Conservation (phyloP, 2,113 vertebrate species). For the Myotis yumanensis region DNA sequence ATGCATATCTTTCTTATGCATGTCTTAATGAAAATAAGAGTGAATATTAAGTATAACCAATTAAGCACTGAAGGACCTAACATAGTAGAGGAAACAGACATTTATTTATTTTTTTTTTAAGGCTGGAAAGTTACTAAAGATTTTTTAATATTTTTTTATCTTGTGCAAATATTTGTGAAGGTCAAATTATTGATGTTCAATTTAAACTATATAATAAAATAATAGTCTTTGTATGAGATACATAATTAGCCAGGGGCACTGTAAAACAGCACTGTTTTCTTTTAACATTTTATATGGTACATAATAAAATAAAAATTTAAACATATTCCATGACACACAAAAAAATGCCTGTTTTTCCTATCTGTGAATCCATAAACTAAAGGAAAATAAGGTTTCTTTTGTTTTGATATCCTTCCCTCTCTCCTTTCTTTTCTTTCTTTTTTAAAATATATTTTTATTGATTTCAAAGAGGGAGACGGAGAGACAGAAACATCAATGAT, state of each 20-base stretch:
- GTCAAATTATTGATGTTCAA: constrained; percentile 28
- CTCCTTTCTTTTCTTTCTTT: not conserved
- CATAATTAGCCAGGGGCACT: not conserved
- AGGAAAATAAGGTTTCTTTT: not conserved
- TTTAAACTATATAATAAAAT: constrained; percentile 17
- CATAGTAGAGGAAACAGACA: not conserved
- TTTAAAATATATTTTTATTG: too few species aligned
- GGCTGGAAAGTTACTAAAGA: not conserved
- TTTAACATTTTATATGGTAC: not conserved
- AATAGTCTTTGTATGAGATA: not conserved
- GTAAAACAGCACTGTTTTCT: not conserved
- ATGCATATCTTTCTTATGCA: constrained; percentile 33
- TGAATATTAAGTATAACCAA: not conserved
- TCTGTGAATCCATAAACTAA: not conserved
- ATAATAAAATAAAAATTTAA: not conserved
- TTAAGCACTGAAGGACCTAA: not conserved
- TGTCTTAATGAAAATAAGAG: not conserved
- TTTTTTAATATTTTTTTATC: not conserved
- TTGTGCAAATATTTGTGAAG: constrained; percentile 8
- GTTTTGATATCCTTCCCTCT: not conserved
- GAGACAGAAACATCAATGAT: too few species aligned
- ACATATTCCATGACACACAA: not conserved
- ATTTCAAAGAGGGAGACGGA: too few species aligned
- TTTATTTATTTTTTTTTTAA: not conserved
- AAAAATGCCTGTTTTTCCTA: not conserved